Base-by-base conservation (phyloP, 2,797 vertebrate genomes). In the Buceros bicornis region DNA sequence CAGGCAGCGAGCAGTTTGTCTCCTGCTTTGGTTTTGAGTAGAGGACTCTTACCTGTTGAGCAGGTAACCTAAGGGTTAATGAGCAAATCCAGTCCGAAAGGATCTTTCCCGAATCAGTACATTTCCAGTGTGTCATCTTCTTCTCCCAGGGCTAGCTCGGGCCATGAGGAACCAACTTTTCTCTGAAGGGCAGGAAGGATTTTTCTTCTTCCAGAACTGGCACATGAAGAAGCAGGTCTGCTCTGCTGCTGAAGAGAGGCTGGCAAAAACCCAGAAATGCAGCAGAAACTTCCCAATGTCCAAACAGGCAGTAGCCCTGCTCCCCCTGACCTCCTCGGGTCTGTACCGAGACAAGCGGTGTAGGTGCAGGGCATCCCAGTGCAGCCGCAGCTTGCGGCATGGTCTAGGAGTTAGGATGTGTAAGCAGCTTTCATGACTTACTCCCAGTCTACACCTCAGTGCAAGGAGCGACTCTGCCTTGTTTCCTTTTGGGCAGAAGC, bases 241-340 rank as follows among this genome's bases (percentile, higher is more conserved):
- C 15, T 54, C 51, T 21, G n/a, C 11, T 20, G 45, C 16, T 71
- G 86, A 67, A 61, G 54, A 74, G 57, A 51, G 29, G 35, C 12
- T 53, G 56, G 58, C 11, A 24, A 25, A 66, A 33, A 40, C 5
- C 65, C 65, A n/a, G 64, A 53, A 61, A 15, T 1, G 22, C 5
- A 86, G 33, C n/a, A 25, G 21, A 26, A 28, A 12, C 2, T 25
- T 42, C 31, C 5, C 19, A 11, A 10, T 64, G 72, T 51, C 45
- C 81, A 60, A 62, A 42, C 2, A 1, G 22, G 12, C 1, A 5
- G 14, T 24, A 40, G 57, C 24, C 26, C 1, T 33, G 0, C 5
- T 28, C 64, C 11, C 37, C 28, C 72, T 43, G 60, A 21, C 28
- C 28, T 35, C 24, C 77, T 31, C 47, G 19, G 65, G 35, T 47